These are phyloP conservation scores for Mnemiopsis leidyi DNA, from an alignment of 37 sponge, comb jelly and placozoan species.

Conservation along the genomic window DNA sequence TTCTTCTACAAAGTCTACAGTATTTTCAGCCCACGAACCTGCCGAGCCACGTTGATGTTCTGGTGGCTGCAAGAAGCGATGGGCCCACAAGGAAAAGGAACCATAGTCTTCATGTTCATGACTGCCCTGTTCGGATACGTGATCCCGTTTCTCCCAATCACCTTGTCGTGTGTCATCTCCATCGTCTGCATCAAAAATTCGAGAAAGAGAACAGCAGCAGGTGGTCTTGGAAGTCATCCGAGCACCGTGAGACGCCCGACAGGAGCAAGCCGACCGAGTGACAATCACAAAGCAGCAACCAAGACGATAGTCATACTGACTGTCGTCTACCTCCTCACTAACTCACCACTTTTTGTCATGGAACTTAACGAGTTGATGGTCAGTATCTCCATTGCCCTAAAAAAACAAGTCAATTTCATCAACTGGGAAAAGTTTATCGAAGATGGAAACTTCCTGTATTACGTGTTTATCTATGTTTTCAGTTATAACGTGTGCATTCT, in stretches of 20 bases:
- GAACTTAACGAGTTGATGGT: not conserved
- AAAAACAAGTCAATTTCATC: not conserved
- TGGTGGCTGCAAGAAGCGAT: not conserved
- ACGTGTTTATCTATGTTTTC: not conserved
- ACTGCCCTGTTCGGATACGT: not conserved
- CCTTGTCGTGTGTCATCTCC: not conserved
- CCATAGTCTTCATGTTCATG: not conserved
- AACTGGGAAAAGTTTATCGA: constrained; percentile 1
- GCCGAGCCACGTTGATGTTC: not conserved
- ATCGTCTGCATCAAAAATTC: not conserved
- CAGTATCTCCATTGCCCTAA: not conserved
- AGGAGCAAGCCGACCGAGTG: not conserved
- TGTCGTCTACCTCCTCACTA: not conserved
- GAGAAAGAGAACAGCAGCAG: not conserved
- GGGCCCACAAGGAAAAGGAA: not conserved
- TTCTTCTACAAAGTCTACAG: constrained; percentile 15
- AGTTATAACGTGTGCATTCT: not conserved
- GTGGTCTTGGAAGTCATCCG: too few relatives aligned
- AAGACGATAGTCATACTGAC: not conserved
- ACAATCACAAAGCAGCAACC: not conserved
- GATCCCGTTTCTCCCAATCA: not conserved
- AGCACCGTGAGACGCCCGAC: not conserved
- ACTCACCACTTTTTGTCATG: not conserved
- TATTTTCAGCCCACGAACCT: not conserved
- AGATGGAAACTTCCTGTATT: not conserved